These are phyloP conservation scores for Drosophila ohnishii DNA, from an alignment of 1,140 invertebrate genomes.

Conservation along the genomic window DNA sequence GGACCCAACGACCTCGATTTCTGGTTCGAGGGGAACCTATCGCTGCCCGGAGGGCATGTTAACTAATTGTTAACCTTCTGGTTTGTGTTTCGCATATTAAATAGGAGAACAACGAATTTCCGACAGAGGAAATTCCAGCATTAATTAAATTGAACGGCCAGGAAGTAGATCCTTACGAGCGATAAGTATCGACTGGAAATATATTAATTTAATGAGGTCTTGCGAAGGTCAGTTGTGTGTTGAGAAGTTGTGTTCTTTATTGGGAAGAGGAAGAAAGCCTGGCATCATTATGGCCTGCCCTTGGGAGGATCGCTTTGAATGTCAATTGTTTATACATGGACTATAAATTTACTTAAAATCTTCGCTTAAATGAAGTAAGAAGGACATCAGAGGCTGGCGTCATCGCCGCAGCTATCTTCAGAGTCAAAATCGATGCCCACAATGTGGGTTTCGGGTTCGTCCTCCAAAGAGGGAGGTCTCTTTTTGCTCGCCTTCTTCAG, in stretches of 20 bases:
- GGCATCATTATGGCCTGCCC: too few relatives aligned
- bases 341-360: background rate
- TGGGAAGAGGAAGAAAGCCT: background rate
- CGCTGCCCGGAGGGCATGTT: slow-evolving; percentile 24
- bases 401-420: slow-evolving; percentile 1
- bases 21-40: background rate
- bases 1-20: slow-evolving; percentile 5
- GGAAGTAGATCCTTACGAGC: background rate
- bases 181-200: background rate
- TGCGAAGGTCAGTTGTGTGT: background rate
- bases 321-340: background rate
- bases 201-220: background rate
- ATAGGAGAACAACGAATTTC: slow-evolving; percentile 7
- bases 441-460: slow-evolving; percentile 40
- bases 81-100: slow-evolving; percentile 57
- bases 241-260: background rate
- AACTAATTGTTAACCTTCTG: slow-evolving; percentile 50
- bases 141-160: too few relatives aligned
- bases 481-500: background rate
- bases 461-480: background rate
- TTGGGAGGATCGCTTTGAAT: background rate
- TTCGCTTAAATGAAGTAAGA: background rate
- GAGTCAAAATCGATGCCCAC: slow-evolving; percentile 1
- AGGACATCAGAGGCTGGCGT: background rate
- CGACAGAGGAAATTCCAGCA: slow-evolving; percentile 2